Evolutionary conservation across 2,113 vertebrate genomes (phyloP).

Genomic region (Menura novaehollandiae): DNA sequence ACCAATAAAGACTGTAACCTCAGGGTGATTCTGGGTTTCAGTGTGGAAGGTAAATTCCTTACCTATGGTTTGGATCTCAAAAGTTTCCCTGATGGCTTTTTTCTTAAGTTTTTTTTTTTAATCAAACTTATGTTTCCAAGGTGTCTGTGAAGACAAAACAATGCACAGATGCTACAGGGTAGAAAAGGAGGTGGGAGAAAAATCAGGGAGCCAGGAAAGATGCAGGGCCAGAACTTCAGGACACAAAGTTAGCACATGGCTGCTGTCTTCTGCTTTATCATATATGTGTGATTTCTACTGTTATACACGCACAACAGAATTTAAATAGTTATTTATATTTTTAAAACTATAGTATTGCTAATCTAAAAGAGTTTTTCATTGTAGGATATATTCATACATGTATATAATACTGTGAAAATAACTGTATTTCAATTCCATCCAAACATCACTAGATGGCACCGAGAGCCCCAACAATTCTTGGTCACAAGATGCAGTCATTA

Average conservation of each 20-base stretch:
- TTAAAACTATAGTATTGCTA: neutral
- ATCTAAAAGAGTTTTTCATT: neutral
- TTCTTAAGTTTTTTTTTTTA: neutral
- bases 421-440: neutral
- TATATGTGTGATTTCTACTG: neutral
- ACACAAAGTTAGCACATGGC: neutral
- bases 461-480: conserved; percentile 1
- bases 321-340: neutral
- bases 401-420: neutral
- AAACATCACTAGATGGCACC: conserved; percentile 66
- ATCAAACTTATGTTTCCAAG: neutral
- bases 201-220: neutral
- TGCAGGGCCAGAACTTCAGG: neutral
- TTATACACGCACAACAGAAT: neutral
- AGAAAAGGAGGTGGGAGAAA: neutral
- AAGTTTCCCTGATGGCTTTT: neutral
- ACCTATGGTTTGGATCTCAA: neutral
- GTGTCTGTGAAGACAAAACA: neutral
- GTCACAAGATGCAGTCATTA: neutral
- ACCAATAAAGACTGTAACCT: neutral
- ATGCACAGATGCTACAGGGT: neutral
- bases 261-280: neutral
- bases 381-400: rapidly evolving
- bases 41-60: neutral
- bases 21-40: neutral